Conservation (phyloP, 92 coral and sea anemone genomes). For the Anthopleura xanthogrammica region DNA sequence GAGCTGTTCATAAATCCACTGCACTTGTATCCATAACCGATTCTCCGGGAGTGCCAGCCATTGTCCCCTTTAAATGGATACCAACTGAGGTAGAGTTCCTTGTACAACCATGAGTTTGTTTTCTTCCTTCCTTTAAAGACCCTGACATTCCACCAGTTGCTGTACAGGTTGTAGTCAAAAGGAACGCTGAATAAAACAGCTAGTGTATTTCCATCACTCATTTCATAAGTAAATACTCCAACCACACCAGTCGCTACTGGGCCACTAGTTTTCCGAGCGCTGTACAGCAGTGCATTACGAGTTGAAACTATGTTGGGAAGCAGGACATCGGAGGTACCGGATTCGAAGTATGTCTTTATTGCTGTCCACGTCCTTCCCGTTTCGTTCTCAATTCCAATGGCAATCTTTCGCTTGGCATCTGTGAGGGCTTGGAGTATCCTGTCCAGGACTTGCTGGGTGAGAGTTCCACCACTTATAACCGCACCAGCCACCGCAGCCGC, state of each 20-base stretch:
- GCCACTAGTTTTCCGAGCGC: conserved; percentile 25
- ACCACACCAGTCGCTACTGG: conserved; percentile 30
- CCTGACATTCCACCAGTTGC: background rate
- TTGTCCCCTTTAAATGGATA: conserved; percentile 20
- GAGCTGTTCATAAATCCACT: background rate
- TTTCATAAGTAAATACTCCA: conserved; percentile 51
- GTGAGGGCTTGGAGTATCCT: conserved; percentile 22
- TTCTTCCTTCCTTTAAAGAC: conserved; percentile 29
- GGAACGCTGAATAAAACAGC: conserved; percentile 24
- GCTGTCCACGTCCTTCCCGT: conserved; percentile 28
- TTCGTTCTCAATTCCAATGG: conserved; percentile 40
- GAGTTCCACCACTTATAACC: no score
- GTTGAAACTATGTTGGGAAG: conserved; percentile 17
- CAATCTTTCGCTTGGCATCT: conserved; percentile 32
- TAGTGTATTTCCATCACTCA: conserved; percentile 33
- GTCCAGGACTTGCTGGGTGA: background rate
- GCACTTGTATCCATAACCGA: background rate
- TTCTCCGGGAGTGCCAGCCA: conserved; percentile 6
- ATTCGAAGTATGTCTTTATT: conserved; percentile 18
- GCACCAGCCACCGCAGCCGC: no score
- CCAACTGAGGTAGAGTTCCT: conserved; percentile 24
- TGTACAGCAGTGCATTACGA: conserved; percentile 29
- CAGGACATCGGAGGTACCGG: conserved; percentile 37
- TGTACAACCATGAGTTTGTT: conserved; percentile 22
- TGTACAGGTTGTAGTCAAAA: no score